These are phyloP conservation scores for Synanthedon andrenaeformis DNA, from an alignment of 2,888 invertebrate genomes.

Conservation along the genomic window DNA sequence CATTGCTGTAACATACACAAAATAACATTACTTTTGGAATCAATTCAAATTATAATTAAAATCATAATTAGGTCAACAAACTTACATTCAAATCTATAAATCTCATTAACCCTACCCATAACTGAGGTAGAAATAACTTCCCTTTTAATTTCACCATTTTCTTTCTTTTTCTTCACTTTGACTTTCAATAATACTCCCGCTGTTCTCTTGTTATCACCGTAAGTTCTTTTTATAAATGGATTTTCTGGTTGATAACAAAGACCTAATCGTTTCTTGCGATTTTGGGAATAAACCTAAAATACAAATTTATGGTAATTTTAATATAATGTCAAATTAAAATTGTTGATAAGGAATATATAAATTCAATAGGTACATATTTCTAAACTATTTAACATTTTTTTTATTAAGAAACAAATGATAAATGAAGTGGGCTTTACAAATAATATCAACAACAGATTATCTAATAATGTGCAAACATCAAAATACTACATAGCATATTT, in stretches of 20 bases:
- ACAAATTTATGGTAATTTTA: background rate
- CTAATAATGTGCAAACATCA: too few relatives aligned
- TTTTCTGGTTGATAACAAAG: conserved; percentile 85
- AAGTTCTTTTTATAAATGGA: conserved; percentile 81
- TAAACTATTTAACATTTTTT: background rate
- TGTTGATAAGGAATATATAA: background rate
- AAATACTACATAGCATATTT: too few relatives aligned
- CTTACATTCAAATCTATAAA: conserved; percentile 76
- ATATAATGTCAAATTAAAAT: too few relatives aligned
- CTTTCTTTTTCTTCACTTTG: conserved; percentile 68
- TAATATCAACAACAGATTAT: background rate
- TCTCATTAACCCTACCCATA: conserved; percentile 71
- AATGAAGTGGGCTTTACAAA: background rate
- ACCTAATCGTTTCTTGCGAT: conserved; percentile 74
- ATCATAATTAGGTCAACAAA: conserved; percentile 6
- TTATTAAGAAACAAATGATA: background rate
- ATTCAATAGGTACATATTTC: background rate
- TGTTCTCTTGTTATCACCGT: conserved; percentile 75
- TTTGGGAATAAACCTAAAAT: conserved; percentile 36
- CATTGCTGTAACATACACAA: conserved; percentile 71
- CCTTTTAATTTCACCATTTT: conserved; percentile 36
- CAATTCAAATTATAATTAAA: too few relatives aligned
- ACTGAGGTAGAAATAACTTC: conserved; percentile 62
- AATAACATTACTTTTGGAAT: too few relatives aligned
- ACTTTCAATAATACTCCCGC: conserved; percentile 82